Conservation (phyloP, 2,888 invertebrate genomes). For the Eupithecia centaureata region DNA sequence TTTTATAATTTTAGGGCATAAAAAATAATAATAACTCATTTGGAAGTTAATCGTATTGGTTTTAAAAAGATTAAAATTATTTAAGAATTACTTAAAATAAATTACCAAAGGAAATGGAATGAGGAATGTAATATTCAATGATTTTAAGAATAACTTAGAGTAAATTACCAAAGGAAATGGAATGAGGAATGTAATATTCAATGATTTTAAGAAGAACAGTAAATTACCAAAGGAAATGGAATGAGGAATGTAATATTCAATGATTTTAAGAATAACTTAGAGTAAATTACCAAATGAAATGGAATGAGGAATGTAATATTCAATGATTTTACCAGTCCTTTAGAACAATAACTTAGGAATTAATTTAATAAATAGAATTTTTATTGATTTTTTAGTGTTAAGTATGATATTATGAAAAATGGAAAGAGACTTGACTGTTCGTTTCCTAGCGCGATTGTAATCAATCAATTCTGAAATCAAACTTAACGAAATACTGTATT, state of each 20-base stretch:
- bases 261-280: constrained; percentile 11
- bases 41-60: background rate
- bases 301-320: constrained; percentile 7
- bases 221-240: constrained; percentile 4
- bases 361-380: constrained; percentile 31
- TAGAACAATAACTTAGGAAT: constrained; percentile 31
- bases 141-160: constrained; percentile 12
- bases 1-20: too few species aligned
- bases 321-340: constrained; percentile 14
- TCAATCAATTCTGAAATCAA: background rate
- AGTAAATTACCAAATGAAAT: constrained; percentile 9
- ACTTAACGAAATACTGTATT: background rate
- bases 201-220: constrained; percentile 9
- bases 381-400: constrained; percentile 29
- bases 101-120: background rate
- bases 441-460: background rate
- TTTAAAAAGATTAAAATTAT: too few species aligned
- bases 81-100: constrained; percentile 17
- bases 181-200: constrained; percentile 5
- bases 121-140: background rate
- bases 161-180: constrained; percentile 10
- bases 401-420: constrained; percentile 20
- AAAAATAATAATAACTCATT: background rate
- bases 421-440: constrained; percentile 10
- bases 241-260: background rate